Evolutionary conservation across 2,113 vertebrate genomes (phyloP).

Genomic region (Perca flavescens): DNA sequence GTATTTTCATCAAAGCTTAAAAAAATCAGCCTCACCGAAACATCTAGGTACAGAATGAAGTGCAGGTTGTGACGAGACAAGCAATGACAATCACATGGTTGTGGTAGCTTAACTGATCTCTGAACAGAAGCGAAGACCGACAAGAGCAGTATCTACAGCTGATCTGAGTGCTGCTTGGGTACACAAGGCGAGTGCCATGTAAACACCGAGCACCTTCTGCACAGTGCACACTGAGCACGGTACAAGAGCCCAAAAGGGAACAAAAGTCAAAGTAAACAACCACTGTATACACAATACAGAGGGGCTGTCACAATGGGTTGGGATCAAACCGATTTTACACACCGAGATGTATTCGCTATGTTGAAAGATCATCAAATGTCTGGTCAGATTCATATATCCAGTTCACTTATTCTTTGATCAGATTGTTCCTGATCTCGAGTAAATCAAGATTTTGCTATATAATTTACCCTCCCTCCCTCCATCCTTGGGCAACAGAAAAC

Average conservation of each 20-base stretch:
- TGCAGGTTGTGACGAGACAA: too few species aligned
- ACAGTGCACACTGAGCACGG: not conserved
- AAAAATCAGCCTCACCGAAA: not conserved
- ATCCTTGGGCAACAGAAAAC: too few species aligned
- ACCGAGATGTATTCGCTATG: not conserved
- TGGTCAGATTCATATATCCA: not conserved
- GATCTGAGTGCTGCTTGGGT: not conserved
- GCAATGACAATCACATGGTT: too few species aligned
- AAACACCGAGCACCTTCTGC: not conserved
- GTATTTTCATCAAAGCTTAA: not conserved
- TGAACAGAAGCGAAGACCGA: not conserved
- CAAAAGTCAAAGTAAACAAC: not conserved
- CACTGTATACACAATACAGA: not conserved
- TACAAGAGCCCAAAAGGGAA: not conserved
- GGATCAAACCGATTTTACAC: not conserved
- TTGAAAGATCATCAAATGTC: not conserved
- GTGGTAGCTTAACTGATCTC: not conserved
- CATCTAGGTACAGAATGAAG: not conserved
- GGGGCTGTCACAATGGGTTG: not conserved
- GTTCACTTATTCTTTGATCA: not conserved
- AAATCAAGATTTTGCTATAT: not conserved
- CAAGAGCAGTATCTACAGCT: not conserved
- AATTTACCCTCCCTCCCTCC: not conserved
- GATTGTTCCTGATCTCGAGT: not conserved
- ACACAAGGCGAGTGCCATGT: not conserved